Evolutionary conservation across 2,888 invertebrate species (phyloP), one percentile per base, ranked within the genome.

Genomic region (Magallana nippona): DNA sequence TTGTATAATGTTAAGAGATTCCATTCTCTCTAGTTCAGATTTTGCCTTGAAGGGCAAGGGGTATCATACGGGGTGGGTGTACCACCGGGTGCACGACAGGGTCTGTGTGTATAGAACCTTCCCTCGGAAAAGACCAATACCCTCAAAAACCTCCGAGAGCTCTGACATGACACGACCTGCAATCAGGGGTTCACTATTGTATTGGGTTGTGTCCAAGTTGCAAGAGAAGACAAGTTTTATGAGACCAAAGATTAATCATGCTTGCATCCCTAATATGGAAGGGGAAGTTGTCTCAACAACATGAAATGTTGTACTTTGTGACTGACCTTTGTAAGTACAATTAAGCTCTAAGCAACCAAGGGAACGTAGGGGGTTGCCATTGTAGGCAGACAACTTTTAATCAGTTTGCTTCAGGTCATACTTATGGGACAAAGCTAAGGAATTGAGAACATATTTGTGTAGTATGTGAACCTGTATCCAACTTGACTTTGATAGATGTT

Each of bases 21-120:
- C 84, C 87, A 88, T 86, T 11, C 83, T 32, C 55, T 88, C 82
- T 32, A 88, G 78, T 78, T 89, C 88, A 1, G 55, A n/a, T 27
- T 85, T 81, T 86, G n/a, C 86, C 85, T 17, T 84, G 78, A 10
- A 88, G 58, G 10, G 87, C 84, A 27, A 85, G 56, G 19, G 89
- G 88, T 17, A 88, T 83, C 27, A 85, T 77, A 5, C 87, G 60
- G 10, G 85, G 84, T 2, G 87, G 86, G n/a, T 87, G 83, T 57
- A 87, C 78, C 10, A 85, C 84, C 58, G 88, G 88, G 86, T 55
- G 22, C 13, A 81, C 78, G 19, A 82, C 57, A n/a, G 78, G 82
- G 22, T 85, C 60, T 10, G 85, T 15, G 55, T 82, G 82, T 8
- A 89, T 87, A n/a, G 60, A 62, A 63, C 78, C 78, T 78, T 85